Base-by-base conservation (phyloP, 2,888 invertebrate species). In the Marasmarcha lunaedactyla region DNA sequence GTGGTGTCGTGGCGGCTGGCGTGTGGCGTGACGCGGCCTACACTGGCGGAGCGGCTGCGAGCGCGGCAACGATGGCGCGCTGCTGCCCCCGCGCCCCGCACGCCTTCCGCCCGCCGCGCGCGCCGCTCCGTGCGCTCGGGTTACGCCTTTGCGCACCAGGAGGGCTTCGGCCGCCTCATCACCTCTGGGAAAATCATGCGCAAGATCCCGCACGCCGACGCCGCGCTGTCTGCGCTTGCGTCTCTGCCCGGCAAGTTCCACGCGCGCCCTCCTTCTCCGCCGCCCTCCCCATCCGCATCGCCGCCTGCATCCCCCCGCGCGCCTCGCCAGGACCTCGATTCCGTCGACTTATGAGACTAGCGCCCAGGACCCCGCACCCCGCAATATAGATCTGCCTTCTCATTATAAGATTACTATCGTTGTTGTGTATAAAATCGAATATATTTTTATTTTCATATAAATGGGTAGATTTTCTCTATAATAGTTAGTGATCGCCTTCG, bases 131-230 rank as follows among this genome's bases (percentile, higher is more conserved):
- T 98, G 47, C 91, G 98, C 42, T 97, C 97, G 9, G 98, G 98
- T 12, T 78, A 99, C 81, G 98, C 98, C 7, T 99, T 99, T 84
- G 96, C 98, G 42, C 98, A 99, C 83, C 96, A 97, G 78, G 95
- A 96, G 85, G 97, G 97, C 54, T 98, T 97, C 74, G 97, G 97
- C 36, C 88, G 95, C 13, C 91, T 99, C 54, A 99, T 99, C 68
- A 98, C 97, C 9, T 95, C 95, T 37, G 98, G 97, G 44, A 95
- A 95, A 79, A 96, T 97, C 62, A 97, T 97, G 96, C 73, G 77
- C 10, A 91, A 92, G 64, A 81, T 92, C 68, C 92, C 92, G 40
- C 92, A 92, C 70, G 85, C 85, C 35, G 92, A 92, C 66, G 91
- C 92, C 50, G 91, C 89, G 61, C 89, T 91, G 49, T 88, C 89